Conservation (phyloP, 2,113 vertebrate species). For the Elaphurus davidianus region DNA sequence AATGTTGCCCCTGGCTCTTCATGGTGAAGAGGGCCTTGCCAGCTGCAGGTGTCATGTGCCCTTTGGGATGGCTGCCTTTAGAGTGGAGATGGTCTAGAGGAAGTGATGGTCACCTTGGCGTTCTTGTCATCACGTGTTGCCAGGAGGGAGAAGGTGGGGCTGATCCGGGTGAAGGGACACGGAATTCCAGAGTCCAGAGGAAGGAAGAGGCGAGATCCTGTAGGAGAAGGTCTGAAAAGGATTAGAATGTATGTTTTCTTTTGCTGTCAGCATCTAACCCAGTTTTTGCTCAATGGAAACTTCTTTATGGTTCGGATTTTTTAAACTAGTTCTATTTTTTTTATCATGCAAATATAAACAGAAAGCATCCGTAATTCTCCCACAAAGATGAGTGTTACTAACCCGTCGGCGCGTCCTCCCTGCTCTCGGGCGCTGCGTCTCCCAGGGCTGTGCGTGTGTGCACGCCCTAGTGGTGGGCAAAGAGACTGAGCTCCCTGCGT, state of each 20-base stretch:
- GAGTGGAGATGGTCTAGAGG: background rate
- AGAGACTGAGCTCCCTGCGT: background rate
- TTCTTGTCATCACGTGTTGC: fast-evolving
- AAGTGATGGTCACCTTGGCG: fast-evolving
- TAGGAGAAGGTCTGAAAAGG: background rate
- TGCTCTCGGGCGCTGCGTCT: fast-evolving
- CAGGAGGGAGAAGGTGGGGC: background rate
- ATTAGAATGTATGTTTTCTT: background rate
- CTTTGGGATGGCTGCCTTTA: background rate
- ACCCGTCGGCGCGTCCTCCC: fast-evolving
- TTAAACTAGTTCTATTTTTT: background rate
- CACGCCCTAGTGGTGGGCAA: fast-evolving
- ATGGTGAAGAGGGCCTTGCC: fast-evolving
- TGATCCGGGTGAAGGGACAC: fast-evolving
- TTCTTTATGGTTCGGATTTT: background rate
- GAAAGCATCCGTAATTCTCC: background rate
- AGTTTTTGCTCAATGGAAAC: background rate
- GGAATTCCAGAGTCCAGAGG: background rate
- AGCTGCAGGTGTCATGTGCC: fast-evolving
- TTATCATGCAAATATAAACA: background rate
- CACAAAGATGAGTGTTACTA: background rate
- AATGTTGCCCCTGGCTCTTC: background rate
- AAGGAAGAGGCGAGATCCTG: background rate
- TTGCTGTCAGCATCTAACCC: background rate
- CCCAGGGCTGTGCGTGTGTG: background rate